These are phyloP conservation scores for Parazoanthus darwini DNA, from an alignment of 92 coral and sea anemone species.

Conservation along the genomic window DNA sequence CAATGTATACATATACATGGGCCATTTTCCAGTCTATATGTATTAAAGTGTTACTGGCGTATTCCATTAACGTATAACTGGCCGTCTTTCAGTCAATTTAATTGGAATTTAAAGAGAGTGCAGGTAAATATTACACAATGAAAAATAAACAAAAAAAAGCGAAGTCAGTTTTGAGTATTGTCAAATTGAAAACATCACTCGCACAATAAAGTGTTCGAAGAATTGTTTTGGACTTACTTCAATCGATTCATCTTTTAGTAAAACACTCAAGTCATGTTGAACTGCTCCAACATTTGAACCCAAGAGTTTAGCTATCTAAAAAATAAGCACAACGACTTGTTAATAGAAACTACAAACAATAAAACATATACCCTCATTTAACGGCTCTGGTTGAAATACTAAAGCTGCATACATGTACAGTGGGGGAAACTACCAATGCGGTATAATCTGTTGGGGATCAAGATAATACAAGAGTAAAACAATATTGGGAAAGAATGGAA, in stretches of 20 bases:
- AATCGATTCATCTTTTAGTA: conserved; percentile 97
- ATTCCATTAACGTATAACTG: too few species aligned
- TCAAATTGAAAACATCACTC: background rate
- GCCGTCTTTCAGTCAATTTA: too few species aligned
- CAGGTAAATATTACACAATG: background rate
- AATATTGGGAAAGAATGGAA: too few species aligned
- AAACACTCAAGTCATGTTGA: conserved; percentile 89
- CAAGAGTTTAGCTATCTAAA: conserved; percentile 89
- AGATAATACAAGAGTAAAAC: background rate
- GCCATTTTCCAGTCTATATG: too few species aligned
- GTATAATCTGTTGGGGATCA: background rate
- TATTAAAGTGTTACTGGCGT: too few species aligned
- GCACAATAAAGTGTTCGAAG: background rate
- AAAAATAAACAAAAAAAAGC: background rate
- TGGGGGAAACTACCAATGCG: background rate
- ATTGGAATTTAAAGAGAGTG: too few species aligned
- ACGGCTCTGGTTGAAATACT: background rate
- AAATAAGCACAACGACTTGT: background rate
- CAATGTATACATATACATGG: too few species aligned
- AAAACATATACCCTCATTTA: background rate
- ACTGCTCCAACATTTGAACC: conserved; percentile 82
- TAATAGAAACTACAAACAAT: background rate
- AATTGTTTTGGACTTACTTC: conserved; percentile 66
- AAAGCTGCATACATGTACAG: background rate
- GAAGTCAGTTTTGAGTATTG: background rate